Base-by-base conservation (phyloP, 2,797 vertebrate species). In the Fistularia tabacaria region DNA sequence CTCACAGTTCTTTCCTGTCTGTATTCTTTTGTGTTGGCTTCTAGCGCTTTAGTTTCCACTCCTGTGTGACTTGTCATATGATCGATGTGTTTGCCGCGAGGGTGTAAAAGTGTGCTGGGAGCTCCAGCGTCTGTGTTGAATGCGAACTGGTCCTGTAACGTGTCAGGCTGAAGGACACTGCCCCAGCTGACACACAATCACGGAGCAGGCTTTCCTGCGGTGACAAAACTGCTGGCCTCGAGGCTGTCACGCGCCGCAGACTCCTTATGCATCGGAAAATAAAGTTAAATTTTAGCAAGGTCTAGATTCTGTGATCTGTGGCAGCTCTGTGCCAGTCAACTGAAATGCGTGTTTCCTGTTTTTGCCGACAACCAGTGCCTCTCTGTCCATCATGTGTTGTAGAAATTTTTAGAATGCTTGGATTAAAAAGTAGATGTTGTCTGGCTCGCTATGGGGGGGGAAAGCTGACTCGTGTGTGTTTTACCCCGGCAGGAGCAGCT, bases 331-430 rank as follows among this genome's bases (percentile, higher is more conserved):
- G 73, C 77, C 79, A 76, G 81, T 82, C 79, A 63, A 54, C 79
- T 81, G 69, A 64, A 71, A 68, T 50, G 53, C 83, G 46, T 83
- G 74, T 79, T 82, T 39, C 71, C 76, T 74, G 68, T 80, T 68
- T 86, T 67, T 61, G 76, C 82, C 72, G 78, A 86, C 43, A 65
- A 80, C 79, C 65, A 51, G 71, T 51, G 74, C 63, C 79, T 86
- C 59, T 79, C 56, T 85, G 66, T 85, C 71, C 53, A 44, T 61
- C 52, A 46, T 81, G 66, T 80, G 60, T 57, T 71, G 59, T 70
- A 55, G 36, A 54, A 39, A 58, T 47, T 69, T 64, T 62, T 49
- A 54, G 52, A 47, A 56, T 66, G 71, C 38, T 48, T 73, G 62
- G 14, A 6, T 10, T 47, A 7, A 3, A 14, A 25, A 25, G 25